phyloP scores from a whole-genome alignment of 2,797 vertebrate species.

The Silurus lanzhouensis region DNA sequence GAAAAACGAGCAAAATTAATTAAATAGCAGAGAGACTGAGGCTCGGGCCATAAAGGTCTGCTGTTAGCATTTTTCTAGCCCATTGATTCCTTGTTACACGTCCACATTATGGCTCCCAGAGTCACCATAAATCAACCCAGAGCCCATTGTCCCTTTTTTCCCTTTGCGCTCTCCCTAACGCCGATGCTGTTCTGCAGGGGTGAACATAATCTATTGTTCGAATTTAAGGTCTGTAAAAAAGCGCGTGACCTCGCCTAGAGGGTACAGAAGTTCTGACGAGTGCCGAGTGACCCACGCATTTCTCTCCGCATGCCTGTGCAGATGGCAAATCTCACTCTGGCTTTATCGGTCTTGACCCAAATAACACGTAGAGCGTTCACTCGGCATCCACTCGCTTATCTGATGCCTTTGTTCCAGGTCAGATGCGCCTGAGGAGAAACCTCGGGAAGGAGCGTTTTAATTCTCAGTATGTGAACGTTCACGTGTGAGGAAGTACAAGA shows the following conservation, averaged over 20 bases:
- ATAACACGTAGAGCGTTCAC: conserved; percentile 45
- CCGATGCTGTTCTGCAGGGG: conserved; percentile 70
- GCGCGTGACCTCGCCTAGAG: conserved; percentile 69
- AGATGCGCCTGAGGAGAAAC: conserved; percentile 50
- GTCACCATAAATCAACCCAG: conserved; percentile 82
- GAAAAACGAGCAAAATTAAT: conserved; percentile 73
- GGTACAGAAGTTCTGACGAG: conserved; percentile 54
- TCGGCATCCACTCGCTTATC: conserved; percentile 44
- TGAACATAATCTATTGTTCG: conserved; percentile 82
- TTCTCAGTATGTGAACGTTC: neutral
- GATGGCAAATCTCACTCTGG: conserved; percentile 17
- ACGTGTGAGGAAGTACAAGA: neutral
- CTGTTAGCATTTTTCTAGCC: conserved; percentile 87
- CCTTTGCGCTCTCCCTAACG: conserved; percentile 69
- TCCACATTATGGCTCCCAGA: conserved; percentile 80
- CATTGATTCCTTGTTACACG: conserved; percentile 85
- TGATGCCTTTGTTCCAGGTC: conserved; percentile 48
- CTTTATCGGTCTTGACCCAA: conserved; percentile 54
- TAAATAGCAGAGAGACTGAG: conserved; percentile 77
- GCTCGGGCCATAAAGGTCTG: conserved; percentile 79
- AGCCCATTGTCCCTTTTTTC: conserved; percentile 77
- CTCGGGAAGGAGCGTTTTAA: conserved; percentile 36
- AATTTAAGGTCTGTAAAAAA: conserved; percentile 70
- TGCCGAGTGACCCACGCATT: conserved; percentile 55
- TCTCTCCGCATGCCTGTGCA: conserved; percentile 5